Evolutionary conservation across 2,888 invertebrate genomes (phyloP).

Genomic region (Pachliopta kotzebuea): DNA sequence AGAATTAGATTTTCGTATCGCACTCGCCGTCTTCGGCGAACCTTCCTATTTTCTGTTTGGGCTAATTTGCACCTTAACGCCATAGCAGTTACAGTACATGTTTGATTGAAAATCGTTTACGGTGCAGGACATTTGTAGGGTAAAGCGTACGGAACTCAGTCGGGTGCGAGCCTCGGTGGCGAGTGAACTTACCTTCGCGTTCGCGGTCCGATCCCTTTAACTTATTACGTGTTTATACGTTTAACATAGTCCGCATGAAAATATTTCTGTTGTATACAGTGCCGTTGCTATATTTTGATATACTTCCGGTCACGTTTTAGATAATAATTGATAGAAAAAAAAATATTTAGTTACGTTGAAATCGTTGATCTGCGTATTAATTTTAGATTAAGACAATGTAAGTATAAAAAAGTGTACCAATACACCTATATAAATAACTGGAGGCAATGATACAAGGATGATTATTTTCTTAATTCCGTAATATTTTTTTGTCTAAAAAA

Average conservation of each 20-base stretch:
- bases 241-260: not conserved
- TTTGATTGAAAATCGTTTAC: slow-evolving; percentile 37
- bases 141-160: slow-evolving; percentile 62
- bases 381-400: not conserved
- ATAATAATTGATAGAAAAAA: not conserved
- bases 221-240: slow-evolving; percentile 62
- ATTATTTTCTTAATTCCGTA: not conserved
- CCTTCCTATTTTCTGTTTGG: slow-evolving; percentile 31
- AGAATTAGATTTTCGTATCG: slow-evolving; percentile 73
- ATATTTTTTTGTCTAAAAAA: not conserved
- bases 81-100: slow-evolving; percentile 41
- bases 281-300: not conserved
- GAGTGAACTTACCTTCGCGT: slow-evolving; percentile 47
- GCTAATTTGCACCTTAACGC: slow-evolving; percentile 42
- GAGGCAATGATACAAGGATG: not conserved
- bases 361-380: not conserved
- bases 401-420: not conserved
- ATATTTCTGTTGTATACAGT: not conserved
- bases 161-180: slow-evolving; percentile 62
- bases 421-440: not conserved
- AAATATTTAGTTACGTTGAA: not conserved
- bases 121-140: slow-evolving; percentile 52
- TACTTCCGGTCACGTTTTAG: not conserved
- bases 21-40: slow-evolving; percentile 42
- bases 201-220: slow-evolving; percentile 46